A percentile compares a stretch with the other conserved stretches of the same genome.
phyloP scores from a whole-genome alignment of 2,797 vertebrate genomes.

The Enteromius radiatus region DNA sequence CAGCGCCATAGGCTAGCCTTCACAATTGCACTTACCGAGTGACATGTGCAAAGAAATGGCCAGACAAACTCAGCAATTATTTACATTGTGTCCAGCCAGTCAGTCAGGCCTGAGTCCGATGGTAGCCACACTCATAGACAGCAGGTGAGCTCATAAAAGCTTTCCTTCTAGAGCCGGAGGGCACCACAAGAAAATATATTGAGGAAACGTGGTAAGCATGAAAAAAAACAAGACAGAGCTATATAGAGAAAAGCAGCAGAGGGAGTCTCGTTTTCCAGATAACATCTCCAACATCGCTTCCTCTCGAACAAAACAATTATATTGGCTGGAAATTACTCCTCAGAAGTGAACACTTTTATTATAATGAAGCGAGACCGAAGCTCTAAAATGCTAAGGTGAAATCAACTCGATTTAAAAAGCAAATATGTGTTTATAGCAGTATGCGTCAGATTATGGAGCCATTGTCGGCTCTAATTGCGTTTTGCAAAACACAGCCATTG shows the following conservation, averaged over 20 bases:
- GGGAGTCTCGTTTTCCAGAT: constrained; percentile 65
- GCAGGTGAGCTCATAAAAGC: constrained; percentile 75
- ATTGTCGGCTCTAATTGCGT: constrained; percentile 75
- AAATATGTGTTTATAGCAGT: constrained; percentile 72
- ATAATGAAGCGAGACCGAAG: constrained; percentile 51
- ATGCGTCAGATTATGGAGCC: constrained; percentile 68
- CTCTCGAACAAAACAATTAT: constrained; percentile 68
- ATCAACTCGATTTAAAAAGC: constrained; percentile 72
- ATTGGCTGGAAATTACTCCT: constrained; percentile 64
- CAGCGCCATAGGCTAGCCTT: constrained; percentile 67
- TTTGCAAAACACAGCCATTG: constrained; percentile 75
- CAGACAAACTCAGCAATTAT: constrained; percentile 68
- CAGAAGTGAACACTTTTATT: constrained; percentile 61
- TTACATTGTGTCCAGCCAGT: constrained; percentile 62
- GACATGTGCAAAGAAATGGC: constrained; percentile 37
- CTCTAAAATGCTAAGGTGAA: constrained; percentile 52
- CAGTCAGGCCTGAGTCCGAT: constrained; percentile 73
- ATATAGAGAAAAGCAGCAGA: constrained; percentile 58
- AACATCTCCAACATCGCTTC: constrained; percentile 53
- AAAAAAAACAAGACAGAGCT: constrained; percentile 53
- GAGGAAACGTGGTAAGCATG: constrained; percentile 52
- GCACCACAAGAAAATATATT: constrained; percentile 73
- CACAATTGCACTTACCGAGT: constrained; percentile 68
- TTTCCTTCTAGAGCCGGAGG: constrained; percentile 68
- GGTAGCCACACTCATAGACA: constrained; percentile 70